Base-by-base conservation (phyloP, 2,888 invertebrate genomes). In the Phragmatobia fuliginosa region DNA sequence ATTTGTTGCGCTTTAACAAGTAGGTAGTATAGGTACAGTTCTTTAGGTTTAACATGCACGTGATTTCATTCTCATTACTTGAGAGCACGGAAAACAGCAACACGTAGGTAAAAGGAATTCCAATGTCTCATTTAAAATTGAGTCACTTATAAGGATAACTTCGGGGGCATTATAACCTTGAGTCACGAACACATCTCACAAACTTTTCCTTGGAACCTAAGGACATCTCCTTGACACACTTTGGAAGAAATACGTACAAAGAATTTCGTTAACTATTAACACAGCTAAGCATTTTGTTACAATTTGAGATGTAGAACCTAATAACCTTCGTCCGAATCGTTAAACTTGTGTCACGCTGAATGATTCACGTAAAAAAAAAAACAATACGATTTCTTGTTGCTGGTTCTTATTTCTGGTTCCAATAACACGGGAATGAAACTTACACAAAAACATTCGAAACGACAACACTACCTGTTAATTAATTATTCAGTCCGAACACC, bases 401-500 rank as follows among this genome's bases (percentile, higher is more conserved):
- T 21, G 32, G 32, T 62, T 63, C 61, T 38, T 38, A 45, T 65
- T 62, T 45, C 16, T 31, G 49, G 8, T 64, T 33, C 5, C 63
- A 63, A 49, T 63, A 31, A 67, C 62, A 45, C 61, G 71, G 62
- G 62, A 38, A 68, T 45, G 62, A 69, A 52, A 56, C 11, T 28
- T 62, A 66, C 58, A 75, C 62, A 62, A 73, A 72, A 67, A 70
- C 41, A 28, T 41, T 61, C 62, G 59, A 78, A 78, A 72, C 69
- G 64, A 75, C 74, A 76, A 71, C 66, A 71, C 68, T 82, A 75
- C 74, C 79, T 80, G 80, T 83, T 85, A 82, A 87, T 67, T 91
- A 90, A 89, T 89, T 90, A 91, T 92, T 90, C 88, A 91, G 85
- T 85, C 81, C 82, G 82, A 86, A 81, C 91, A 93, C 93, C 92